phyloP scores from a whole-genome alignment of 1,140 invertebrate genomes.

The Calephelis nemesis region DNA sequence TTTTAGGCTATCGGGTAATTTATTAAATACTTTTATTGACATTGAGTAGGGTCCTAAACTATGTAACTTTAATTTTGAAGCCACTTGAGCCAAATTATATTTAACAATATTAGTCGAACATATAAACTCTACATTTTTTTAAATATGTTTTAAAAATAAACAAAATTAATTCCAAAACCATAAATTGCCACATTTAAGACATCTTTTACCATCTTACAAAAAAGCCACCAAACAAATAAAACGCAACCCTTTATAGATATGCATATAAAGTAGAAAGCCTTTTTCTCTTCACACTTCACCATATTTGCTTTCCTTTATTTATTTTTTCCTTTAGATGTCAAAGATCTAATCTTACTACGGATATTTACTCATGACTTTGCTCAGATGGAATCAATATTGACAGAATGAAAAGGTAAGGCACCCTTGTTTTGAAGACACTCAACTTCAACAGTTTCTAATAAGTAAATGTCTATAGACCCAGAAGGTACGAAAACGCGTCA shows the following conservation, averaged over 20 bases:
- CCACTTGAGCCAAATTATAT: too few species aligned
- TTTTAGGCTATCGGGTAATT: too few species aligned
- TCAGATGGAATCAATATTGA: conserved; percentile 30
- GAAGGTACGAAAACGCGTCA: conserved; percentile 4
- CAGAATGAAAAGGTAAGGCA: conserved; percentile 23
- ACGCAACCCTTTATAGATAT: neutral
- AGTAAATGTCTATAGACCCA: conserved; percentile 12
- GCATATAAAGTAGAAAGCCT: neutral
- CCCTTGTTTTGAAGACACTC: conserved; percentile 16
- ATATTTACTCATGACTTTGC: conserved; percentile 31
- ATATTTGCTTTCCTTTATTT: conserved; percentile 22
- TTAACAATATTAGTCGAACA: too few species aligned
- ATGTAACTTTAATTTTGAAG: too few species aligned
- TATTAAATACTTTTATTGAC: too few species aligned
- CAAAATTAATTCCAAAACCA: too few species aligned
- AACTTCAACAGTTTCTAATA: conserved; percentile 19
- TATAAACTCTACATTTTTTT: too few species aligned
- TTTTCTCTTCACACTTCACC: conserved; percentile 16
- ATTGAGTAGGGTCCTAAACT: too few species aligned
- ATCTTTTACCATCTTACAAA: too few species aligned
- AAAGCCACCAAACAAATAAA: neutral
- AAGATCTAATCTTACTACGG: conserved; percentile 33
- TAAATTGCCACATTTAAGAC: too few species aligned
- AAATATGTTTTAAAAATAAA: too few species aligned
- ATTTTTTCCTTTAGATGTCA: conserved; percentile 25